phyloP scores from a whole-genome alignment of 2,888 invertebrate genomes.

The Limnephilus rhombicus region DNA sequence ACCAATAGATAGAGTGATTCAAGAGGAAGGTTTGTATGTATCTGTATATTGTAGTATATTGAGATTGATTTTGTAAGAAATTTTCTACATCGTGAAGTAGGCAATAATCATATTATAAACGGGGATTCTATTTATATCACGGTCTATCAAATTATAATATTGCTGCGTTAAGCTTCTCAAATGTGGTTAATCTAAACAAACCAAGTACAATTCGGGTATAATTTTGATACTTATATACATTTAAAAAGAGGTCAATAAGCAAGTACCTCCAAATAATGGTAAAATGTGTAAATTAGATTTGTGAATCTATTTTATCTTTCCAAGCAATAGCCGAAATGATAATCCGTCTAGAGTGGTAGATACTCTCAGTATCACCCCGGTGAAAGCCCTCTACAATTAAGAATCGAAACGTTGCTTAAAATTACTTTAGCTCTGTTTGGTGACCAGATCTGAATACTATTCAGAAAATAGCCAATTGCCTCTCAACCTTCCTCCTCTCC shows the following conservation, averaged over 20 bases:
- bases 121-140: neutral
- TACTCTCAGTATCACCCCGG: no score
- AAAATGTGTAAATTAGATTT: neutral
- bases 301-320: neutral
- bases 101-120: neutral
- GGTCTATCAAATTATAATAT: neutral
- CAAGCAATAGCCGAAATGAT: neutral
- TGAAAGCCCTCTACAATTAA: no score
- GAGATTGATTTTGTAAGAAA: neutral
- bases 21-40: no score
- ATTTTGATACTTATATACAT: neutral
- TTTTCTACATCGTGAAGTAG: neutral
- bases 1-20: no score
- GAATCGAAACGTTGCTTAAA: no score
- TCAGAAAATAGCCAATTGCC: no score
- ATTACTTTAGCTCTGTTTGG: no score
- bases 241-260: neutral
- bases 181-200: neutral
- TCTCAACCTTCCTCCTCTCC: no score
- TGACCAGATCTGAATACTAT: no score
- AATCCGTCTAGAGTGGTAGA: no score
- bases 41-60: no score
- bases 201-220: neutral
- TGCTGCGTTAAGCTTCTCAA: neutral
- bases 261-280: neutral